Base-by-base conservation (phyloP, 2,888 invertebrate species). In the Trissolcus japonicus region DNA sequence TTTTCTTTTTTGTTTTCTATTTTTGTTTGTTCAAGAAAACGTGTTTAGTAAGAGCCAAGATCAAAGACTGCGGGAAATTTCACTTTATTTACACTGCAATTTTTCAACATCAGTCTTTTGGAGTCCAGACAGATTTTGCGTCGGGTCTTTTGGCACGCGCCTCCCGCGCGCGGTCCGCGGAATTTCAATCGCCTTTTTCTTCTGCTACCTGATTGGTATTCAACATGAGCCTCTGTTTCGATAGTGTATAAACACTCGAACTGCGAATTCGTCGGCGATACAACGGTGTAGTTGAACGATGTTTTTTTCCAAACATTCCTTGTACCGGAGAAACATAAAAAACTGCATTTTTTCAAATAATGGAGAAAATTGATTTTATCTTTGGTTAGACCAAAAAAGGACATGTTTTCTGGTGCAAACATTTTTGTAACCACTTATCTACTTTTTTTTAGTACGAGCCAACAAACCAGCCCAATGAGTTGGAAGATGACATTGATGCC, bases 401-500 rank as follows among this genome's bases (percentile, higher is more conserved):
- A 9, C 35, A 2, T 35, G 35, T 35, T 35, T 35, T 9, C 9
- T 35, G 35, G 35, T 35, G 11, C 7, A 35, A 35, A 35, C 35
- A 35, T 35, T 35, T 51, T 16, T 51, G 17, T 51, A 6, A 19
- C 19, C 19, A 7, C 19, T 9, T 9, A 17, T 51, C 19, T 0
- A 51, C 43, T 41, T 43, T 11, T 29, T 68, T 74, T 46, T 54
- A 80, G 80, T 25, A 67, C 16, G 78, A 86, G 73, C 82, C 85
- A 25, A 82, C 85, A 13, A 86, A 84, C 76, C 82, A 86, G 1
- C 85, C 85, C 7, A 87, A 87, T 83, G 89, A 89, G 78, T 80
- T 89, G 43, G 85, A 86, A 13, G 85, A 84, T 16, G 87, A 89
- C 21, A 83, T 86, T 62, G 85, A 85, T 35, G 79, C 80, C 13